Evolutionary conservation across 2,113 vertebrate species (phyloP).

Genomic region (Urocolius indicus): DNA sequence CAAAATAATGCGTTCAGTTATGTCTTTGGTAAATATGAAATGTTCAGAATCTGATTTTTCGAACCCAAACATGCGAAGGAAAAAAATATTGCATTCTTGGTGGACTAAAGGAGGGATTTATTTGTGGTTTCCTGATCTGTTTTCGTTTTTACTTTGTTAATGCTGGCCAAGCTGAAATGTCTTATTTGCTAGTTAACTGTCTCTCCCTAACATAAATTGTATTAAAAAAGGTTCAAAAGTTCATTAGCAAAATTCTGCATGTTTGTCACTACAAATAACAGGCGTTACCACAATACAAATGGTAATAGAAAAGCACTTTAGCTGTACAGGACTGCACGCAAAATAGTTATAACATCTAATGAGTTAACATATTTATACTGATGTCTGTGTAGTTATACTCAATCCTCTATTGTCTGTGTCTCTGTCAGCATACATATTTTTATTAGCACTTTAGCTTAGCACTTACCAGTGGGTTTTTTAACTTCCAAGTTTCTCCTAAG

Average conservation of each 20-base stretch:
- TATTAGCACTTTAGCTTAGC: not conserved
- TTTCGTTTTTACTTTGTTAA: not conserved
- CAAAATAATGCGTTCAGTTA: not conserved
- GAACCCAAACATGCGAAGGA: not conserved
- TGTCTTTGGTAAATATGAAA: not conserved
- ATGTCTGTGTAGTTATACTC: not conserved
- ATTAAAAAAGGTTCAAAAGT: not conserved
- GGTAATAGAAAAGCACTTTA: not conserved
- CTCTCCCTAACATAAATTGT: not conserved
- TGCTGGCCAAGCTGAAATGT: not conserved
- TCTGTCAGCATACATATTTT: not conserved
- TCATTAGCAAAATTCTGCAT: not conserved
- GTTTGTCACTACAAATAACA: not conserved
- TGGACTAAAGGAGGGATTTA: not conserved
- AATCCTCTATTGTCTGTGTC: not conserved
- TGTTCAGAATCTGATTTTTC: not conserved
- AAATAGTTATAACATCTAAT: not conserved
- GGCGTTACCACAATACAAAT: not conserved
- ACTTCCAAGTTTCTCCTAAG: not conserved
- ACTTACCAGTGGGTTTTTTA: not conserved
- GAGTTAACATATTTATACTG: not conserved
- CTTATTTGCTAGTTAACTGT: not conserved
- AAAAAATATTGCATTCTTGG: not conserved
- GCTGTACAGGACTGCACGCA: not conserved
- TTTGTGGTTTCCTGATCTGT: not conserved